Conservation (phyloP, 30 jellyfish, hydroid and myxozoan genomes). For the Hydractinia symbiolongicarpus region DNA sequence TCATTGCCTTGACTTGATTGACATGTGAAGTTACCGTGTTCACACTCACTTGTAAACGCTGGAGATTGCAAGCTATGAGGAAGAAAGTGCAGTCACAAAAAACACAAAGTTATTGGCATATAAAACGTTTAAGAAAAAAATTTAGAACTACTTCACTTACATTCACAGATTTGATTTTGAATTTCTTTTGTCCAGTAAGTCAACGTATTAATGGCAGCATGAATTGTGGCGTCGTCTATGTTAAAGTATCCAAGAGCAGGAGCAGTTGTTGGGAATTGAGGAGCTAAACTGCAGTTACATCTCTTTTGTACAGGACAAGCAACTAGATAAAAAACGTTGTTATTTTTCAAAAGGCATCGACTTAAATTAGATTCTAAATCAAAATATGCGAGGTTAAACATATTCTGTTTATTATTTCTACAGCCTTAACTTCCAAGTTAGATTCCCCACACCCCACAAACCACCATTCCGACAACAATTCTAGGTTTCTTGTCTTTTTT, state of each 20-base stretch:
- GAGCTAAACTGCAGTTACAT: slow-evolving; percentile 13
- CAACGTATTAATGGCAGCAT: neutral
- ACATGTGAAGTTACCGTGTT: slow-evolving; percentile 8
- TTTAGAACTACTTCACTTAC: neutral
- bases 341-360: no score
- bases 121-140: no score
- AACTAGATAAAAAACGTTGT: neutral
- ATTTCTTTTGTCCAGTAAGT: slow-evolving; percentile 9
- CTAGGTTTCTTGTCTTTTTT: no score
- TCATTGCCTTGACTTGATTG: neutral
- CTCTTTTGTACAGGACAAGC: neutral
- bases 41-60: neutral
- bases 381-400: no score
- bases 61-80: neutral
- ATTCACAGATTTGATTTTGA: neutral
- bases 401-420: no score
- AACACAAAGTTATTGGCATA: no score
- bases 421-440: no score
- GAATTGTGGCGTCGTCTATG: neutral
- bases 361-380: no score
- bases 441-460: no score
- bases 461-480: no score
- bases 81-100: no score
- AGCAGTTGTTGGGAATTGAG: neutral
- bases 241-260: neutral